A percentile compares a stretch with the other conserved stretches of the same genome.
These are phyloP conservation scores for Amphilophus citrinellus DNA, from an alignment of 2,113 vertebrate species.

Conservation along the genomic window DNA sequence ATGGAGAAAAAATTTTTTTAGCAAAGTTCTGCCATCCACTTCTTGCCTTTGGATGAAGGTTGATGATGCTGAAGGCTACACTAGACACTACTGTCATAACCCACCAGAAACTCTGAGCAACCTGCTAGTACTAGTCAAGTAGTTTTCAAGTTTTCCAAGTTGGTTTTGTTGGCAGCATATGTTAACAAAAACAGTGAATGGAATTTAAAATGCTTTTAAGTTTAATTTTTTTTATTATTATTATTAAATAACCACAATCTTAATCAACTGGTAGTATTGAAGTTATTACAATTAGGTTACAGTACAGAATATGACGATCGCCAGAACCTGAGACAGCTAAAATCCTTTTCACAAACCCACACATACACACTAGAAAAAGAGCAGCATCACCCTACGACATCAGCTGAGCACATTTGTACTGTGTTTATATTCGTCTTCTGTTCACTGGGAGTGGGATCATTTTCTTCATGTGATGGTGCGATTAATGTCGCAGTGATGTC, in stretches of 20 bases:
- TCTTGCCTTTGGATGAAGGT: neutral
- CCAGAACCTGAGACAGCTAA: slow-evolving; percentile 9
- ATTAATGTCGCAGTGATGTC: slow-evolving; percentile 7
- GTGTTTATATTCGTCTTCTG: neutral
- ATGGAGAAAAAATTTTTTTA: neutral
- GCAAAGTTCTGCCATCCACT: neutral
- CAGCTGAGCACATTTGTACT: neutral
- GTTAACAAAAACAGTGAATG: neutral
- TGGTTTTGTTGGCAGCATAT: neutral
- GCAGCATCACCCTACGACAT: neutral
- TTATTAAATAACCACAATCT: neutral
- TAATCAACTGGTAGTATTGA: neutral
- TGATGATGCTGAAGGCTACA: neutral
- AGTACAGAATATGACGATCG: slow-evolving; percentile 21
- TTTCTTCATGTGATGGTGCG: neutral
- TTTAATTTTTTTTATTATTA: neutral
- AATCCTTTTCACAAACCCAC: neutral
- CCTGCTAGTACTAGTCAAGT: neutral
- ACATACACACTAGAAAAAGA: neutral
- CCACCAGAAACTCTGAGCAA: neutral
- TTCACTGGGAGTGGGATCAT: neutral
- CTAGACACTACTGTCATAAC: neutral
- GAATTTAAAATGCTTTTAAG: neutral
- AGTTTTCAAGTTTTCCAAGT: too few species aligned
- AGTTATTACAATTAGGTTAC: neutral